phyloP scores from a whole-genome alignment of 2,113 vertebrate genomes.

The Carlito syrichta region DNA sequence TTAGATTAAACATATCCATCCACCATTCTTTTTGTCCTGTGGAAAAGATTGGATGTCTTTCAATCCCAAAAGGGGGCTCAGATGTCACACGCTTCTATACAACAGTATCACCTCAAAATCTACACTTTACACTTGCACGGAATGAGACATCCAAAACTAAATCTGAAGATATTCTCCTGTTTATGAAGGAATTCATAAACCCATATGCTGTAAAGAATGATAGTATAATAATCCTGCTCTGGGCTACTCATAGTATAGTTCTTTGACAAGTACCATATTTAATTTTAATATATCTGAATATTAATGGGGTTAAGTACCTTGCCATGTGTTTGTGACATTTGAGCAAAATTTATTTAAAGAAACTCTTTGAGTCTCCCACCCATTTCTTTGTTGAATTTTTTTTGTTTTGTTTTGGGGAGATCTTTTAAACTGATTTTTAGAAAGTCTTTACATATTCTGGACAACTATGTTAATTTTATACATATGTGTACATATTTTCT shows the following conservation, averaged over 20 bases:
- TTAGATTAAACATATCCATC: not conserved
- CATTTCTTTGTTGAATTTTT: not conserved
- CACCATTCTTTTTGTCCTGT: not conserved
- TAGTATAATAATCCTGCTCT: not conserved
- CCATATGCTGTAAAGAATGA: not conserved
- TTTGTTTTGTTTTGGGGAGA: not conserved
- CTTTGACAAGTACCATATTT: not conserved
- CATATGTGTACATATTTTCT: not conserved
- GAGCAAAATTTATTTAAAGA: not conserved
- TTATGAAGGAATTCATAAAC: not conserved
- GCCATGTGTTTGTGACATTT: not conserved
- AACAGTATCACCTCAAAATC: not conserved
- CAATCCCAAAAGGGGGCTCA: not conserved
- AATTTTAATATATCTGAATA: not conserved
- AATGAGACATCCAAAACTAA: not conserved
- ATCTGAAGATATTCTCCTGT: not conserved
- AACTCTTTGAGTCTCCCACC: not conserved
- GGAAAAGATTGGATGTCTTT: not conserved
- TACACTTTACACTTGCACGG: not conserved
- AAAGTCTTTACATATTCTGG: not conserved
- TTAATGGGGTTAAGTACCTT: not conserved
- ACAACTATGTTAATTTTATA: not conserved
- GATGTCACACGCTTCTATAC: fast-evolving
- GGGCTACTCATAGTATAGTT: fast-evolving
- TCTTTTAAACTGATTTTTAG: not conserved